A percentile compares a stretch with the other conserved stretches of the same genome.
These are phyloP conservation scores for Psittacara wagleri DNA, from an alignment of 2,113 vertebrate species.

Conservation along the genomic window DNA sequence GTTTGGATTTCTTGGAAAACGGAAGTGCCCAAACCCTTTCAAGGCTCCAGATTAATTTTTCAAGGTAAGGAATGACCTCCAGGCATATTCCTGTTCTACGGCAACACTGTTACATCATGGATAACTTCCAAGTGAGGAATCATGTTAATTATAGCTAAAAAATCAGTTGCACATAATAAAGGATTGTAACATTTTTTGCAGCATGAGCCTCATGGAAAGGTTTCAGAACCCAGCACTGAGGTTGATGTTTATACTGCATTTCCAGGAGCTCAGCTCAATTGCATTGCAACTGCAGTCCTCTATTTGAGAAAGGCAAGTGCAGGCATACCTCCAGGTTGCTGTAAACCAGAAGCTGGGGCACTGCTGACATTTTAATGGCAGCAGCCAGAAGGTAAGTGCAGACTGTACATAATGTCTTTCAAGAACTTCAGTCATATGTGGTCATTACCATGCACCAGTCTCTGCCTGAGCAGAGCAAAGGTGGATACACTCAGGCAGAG, in stretches of 20 bases:
- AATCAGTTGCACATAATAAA: background rate
- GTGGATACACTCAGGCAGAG: background rate
- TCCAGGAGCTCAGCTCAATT: background rate
- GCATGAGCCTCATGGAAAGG: background rate
- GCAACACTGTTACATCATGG: rapidly evolving
- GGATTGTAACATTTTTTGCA: background rate
- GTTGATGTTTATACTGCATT: background rate
- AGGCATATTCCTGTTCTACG: background rate
- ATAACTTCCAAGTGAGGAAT: background rate
- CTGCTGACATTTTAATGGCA: slow-evolving; percentile 9
- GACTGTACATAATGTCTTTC: background rate
- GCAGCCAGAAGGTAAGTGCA: background rate
- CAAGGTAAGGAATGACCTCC: background rate
- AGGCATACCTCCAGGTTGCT: background rate
- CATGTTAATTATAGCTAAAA: background rate
- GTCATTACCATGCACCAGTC: background rate
- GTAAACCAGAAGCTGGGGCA: background rate
- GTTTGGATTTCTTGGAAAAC: background rate
- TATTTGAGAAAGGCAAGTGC: background rate
- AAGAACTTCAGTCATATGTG: background rate
- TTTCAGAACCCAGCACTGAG: background rate
- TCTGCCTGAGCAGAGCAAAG: background rate
- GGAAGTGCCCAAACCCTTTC: background rate
- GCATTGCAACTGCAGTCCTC: background rate
- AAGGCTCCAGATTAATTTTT: background rate